These are phyloP conservation scores for Connochaetes taurinus DNA, from an alignment of 2,113 vertebrate genomes.

Conservation along the genomic window DNA sequence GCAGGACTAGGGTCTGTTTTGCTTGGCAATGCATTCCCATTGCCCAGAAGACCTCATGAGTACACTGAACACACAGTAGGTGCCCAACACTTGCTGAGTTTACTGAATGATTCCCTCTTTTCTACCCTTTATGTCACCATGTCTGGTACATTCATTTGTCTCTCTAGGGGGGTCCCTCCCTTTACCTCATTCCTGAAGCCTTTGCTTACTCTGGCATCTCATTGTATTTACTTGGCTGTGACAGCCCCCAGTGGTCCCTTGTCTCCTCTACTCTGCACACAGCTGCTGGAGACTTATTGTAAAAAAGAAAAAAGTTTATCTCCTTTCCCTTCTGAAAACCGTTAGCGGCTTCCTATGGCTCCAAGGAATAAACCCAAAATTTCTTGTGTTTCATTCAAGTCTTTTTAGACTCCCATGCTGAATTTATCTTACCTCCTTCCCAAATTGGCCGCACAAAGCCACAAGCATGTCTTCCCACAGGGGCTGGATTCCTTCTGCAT, in stretches of 20 bases:
- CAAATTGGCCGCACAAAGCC: background rate
- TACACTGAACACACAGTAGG: background rate
- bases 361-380: background rate
- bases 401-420: background rate
- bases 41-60: background rate
- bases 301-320: background rate
- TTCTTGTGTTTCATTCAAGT: background rate
- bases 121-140: background rate
- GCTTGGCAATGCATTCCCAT: background rate
- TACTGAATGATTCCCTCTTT: background rate
- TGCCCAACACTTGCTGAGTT: background rate
- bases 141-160: background rate
- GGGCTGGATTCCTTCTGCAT: background rate
- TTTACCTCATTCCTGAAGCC: background rate
- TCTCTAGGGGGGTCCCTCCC: background rate
- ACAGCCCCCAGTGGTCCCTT: background rate
- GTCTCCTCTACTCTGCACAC: background rate
- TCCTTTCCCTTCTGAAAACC: background rate
- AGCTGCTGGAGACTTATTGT: background rate
- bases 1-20: background rate
- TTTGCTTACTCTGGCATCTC: background rate
- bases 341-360: background rate
- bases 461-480: background rate
- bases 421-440: background rate
- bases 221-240: background rate